Evolutionary conservation across 2,797 vertebrate genomes (phyloP).

Genomic region (Microctenopoma stevenorrisi): DNA sequence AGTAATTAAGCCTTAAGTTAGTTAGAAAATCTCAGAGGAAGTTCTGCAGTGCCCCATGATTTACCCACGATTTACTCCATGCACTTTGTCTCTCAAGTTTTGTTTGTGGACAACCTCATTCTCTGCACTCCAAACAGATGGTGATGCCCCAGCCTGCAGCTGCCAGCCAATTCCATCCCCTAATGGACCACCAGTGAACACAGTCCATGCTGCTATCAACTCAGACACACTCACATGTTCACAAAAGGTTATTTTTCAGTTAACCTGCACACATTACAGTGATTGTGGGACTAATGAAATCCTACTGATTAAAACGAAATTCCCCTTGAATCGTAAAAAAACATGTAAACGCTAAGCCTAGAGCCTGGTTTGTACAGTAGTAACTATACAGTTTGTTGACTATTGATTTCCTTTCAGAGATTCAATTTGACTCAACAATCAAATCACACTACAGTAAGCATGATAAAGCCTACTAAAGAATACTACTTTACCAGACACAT

Average conservation of each 20-base stretch:
- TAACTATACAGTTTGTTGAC: not conserved
- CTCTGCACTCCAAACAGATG: slow-evolving; percentile 64
- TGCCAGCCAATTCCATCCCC: slow-evolving; percentile 56
- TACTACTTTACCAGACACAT: not conserved
- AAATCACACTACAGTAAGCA: slow-evolving; percentile 2
- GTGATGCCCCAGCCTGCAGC: slow-evolving; percentile 48
- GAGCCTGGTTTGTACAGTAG: not conserved
- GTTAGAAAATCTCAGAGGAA: not conserved
- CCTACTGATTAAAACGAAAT: slow-evolving; percentile 19
- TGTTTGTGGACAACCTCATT: slow-evolving; percentile 14
- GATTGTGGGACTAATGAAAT: slow-evolving; percentile 41
- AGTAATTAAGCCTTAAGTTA: too few species aligned
- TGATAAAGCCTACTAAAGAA: not conserved
- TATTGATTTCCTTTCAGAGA: not conserved
- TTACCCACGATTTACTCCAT: not conserved
- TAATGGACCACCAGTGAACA: slow-evolving; percentile 54
- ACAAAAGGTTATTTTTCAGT: slow-evolving; percentile 50
- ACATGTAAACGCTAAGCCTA: not conserved
- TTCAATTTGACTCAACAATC: not conserved
- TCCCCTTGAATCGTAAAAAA: slow-evolving; percentile 20
- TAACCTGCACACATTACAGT: slow-evolving; percentile 42
- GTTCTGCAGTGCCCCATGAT: not conserved
- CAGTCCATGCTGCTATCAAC: slow-evolving; percentile 16
- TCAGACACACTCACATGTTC: slow-evolving; percentile 16
- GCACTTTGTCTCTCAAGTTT: slow-evolving; percentile 8